Evolutionary conservation across 1,140 invertebrate species (phyloP), one percentile per base, ranked within the genome.

Genomic region (Augochlora pura): DNA sequence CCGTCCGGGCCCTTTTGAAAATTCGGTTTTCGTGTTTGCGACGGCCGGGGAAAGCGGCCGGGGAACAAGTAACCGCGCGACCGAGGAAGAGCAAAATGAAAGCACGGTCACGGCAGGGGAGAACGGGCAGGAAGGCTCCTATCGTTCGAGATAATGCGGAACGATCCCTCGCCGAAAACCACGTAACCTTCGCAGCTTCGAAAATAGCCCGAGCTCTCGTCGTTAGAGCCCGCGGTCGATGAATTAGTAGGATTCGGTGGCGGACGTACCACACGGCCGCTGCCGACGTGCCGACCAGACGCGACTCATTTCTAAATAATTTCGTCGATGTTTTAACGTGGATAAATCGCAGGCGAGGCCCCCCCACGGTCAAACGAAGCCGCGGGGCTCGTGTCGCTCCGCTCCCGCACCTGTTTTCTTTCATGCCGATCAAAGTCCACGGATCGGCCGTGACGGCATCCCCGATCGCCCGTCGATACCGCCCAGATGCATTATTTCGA

Each of bases 261-360:
- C 73, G 27, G 77, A 84, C 63, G 83, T 9, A 77, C n/a, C n/a
- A n/a, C 42, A 75, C 57, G 77, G 68, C 69, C 60, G 68, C 68
- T 46, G 42, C 42, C 42, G 64, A 52, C 71, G 63, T 46, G 42
- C 42, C 42, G 64, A 52, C 71, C 75, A 63, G 82, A 59, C 21
- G 18, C 52, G 81, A 68, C 49, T 71, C 74, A 79, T 82, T 81
- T 82, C 65, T 84, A 85, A 84, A 85, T 81, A 74, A 85, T 84
- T 78, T 63, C 70, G 46, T 54, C n/a, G 69, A 64, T 82, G 66
- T 78, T 88, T 83, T 60, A 73, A 80, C 77, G 62, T 52, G 63
- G 82, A 88, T 80, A 74, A 73, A 80, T 83, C 82, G 72, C 87
- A 89, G 88, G 70, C 80, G 86, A 83, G 76, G n/a, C n/a, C 82